Percentiles rank a stretch among this genome's conserved stretches.
These are phyloP conservation scores for Drosophila eohydei DNA, from an alignment of 2,888 invertebrate species.

Conservation along the genomic window DNA sequence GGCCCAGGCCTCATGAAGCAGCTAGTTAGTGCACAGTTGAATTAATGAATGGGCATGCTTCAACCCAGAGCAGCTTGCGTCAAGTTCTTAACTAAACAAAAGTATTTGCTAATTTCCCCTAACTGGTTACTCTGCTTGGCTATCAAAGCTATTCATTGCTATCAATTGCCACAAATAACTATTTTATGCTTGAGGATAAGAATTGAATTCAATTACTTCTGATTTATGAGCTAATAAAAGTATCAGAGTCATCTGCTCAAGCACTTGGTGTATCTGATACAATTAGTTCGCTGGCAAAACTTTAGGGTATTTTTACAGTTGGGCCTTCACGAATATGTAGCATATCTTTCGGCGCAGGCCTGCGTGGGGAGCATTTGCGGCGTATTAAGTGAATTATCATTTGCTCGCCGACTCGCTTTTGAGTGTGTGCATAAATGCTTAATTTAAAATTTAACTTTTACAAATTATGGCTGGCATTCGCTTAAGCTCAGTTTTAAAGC, in stretches of 20 bases:
- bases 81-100: not conserved
- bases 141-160: not conserved
- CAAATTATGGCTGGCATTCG: conserved; percentile 6
- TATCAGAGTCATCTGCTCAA: not conserved
- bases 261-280: not conserved
- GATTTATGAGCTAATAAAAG: not conserved
- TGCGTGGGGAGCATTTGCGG: conserved; percentile 7
- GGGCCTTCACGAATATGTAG: not conserved
- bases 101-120: not conserved
- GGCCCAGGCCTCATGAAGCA: conserved; percentile 2
- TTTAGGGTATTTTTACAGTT: conserved; percentile 3
- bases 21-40: conserved; percentile 10
- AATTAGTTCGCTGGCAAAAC: not conserved
- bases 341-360: conserved; percentile 36
- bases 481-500: conserved; percentile 11
- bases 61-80: not conserved
- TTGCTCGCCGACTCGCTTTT: conserved; percentile 12
- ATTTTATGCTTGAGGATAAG: not conserved
- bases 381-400: conserved; percentile 52
- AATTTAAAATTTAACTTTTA: conserved; percentile 35
- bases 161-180: not conserved
- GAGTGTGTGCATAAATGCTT: conserved; percentile 42
- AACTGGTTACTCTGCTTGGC: not conserved
- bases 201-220: not conserved
- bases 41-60: not conserved